Conservation (phyloP, 2,113 vertebrate genomes). For the Carlito syrichta region DNA sequence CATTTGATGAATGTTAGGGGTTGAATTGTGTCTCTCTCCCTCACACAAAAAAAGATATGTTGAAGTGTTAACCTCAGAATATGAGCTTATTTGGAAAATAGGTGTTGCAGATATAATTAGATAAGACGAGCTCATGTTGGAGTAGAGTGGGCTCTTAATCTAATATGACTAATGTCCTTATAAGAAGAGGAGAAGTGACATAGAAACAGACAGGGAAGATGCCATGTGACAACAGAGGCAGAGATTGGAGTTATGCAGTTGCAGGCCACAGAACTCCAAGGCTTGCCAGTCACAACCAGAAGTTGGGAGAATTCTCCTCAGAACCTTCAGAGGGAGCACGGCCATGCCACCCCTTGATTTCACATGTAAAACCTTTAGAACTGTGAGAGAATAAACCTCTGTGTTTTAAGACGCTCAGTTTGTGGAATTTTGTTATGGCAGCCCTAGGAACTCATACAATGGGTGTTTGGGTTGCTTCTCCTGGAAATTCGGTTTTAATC, state of each 20-base stretch:
- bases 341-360: not conserved
- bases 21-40: not conserved
- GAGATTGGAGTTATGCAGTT: not conserved
- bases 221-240: not conserved
- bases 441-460: not conserved
- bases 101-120: not conserved
- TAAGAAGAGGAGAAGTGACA: not conserved
- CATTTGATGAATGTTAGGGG: not conserved
- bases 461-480: not conserved
- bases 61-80: not conserved
- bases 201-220: not conserved
- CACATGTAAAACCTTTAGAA: not conserved
- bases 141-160: not conserved
- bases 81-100: not conserved
- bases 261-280: not conserved
- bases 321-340: not conserved
- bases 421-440: not conserved
- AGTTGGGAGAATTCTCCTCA: not conserved
- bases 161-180: not conserved
- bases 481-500: not conserved
- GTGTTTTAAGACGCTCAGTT: not conserved
- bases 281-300: not conserved
- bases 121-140: not conserved
- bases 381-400: not conserved
- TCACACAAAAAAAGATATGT: not conserved